Evolutionary conservation across 2,888 invertebrate genomes (phyloP).

Genomic region (Leptura quadrifasciata): DNA sequence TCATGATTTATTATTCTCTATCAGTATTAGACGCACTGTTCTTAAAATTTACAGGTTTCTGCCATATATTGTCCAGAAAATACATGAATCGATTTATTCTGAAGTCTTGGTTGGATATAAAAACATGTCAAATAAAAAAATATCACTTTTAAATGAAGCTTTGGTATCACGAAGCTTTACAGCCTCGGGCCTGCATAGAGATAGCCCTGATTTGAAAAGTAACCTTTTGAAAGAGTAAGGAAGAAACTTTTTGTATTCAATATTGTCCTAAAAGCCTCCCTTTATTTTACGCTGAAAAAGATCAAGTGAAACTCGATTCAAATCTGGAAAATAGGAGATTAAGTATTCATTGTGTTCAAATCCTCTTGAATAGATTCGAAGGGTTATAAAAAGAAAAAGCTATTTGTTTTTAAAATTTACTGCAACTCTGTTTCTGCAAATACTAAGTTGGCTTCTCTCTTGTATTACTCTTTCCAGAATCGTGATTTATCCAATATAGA

Average conservation of each 20-base stretch:
- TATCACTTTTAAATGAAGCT: constrained; percentile 1
- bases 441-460: constrained; percentile 16
- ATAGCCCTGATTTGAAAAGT: constrained; percentile 47
- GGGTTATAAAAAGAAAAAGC: constrained; percentile 59
- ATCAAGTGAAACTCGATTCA: constrained; percentile 63
- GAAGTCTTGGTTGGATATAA: too few relatives aligned
- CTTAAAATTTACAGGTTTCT: too few relatives aligned
- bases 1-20: too few relatives aligned
- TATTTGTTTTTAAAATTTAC: constrained; percentile 60
- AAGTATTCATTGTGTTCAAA: constrained; percentile 65
- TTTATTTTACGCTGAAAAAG: constrained; percentile 60
- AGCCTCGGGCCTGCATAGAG: constrained; percentile 48
- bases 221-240: constrained; percentile 21
- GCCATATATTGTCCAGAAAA: too few relatives aligned
- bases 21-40: too few relatives aligned
- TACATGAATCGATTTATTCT: too few relatives aligned
- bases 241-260: constrained; percentile 51
- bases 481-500: background rate
- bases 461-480: background rate
- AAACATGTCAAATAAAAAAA: background rate
- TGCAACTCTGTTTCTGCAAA: constrained; percentile 52
- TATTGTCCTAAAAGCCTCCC: constrained; percentile 48
- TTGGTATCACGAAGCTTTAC: background rate
- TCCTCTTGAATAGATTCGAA: constrained; percentile 59
- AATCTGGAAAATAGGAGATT: constrained; percentile 65